A percentile compares a stretch with the other conserved stretches of the same genome.
Evolutionary conservation across 2,797 vertebrate species (phyloP).

Genomic region (Notolabrus celidotus): DNA sequence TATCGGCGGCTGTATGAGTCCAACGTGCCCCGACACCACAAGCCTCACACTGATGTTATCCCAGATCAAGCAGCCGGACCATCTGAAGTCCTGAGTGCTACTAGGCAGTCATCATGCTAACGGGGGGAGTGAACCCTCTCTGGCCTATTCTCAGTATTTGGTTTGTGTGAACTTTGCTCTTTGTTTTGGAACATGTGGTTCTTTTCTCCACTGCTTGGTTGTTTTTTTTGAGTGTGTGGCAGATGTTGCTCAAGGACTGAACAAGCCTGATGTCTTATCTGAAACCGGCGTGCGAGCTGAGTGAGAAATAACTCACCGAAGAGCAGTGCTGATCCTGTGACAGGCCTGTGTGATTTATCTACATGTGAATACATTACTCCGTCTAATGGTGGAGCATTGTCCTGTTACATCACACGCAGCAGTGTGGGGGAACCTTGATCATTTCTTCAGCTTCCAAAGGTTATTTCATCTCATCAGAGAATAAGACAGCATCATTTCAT

Average conservation of each 20-base stretch:
- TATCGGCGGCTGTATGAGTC: conserved; percentile 51
- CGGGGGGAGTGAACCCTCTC: conserved; percentile 54
- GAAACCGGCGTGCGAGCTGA: not conserved
- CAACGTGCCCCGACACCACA: conserved; percentile 18
- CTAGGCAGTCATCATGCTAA: conserved; percentile 41
- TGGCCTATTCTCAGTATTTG: conserved; percentile 66
- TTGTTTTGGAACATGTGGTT: conserved; percentile 71
- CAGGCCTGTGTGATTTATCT: conserved; percentile 1
- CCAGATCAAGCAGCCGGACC: conserved; percentile 22
- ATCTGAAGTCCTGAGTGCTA: conserved; percentile 36
- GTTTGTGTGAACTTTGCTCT: conserved; percentile 83
- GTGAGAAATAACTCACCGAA: conserved; percentile 7
- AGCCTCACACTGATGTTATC: conserved; percentile 28
- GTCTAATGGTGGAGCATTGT: conserved; percentile 25
- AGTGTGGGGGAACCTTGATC: conserved; percentile 29
- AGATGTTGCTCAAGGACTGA: conserved; percentile 65
- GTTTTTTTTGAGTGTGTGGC: conserved; percentile 30
- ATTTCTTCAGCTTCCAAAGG: conserved; percentile 26
- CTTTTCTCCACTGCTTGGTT: conserved; percentile 7
- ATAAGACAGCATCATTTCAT: conserved; percentile 1
- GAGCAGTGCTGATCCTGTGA: conserved; percentile 7
- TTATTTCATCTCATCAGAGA: not conserved
- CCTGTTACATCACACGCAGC: conserved; percentile 19
- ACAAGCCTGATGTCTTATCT: conserved; percentile 42
- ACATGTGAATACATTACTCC: conserved; percentile 26